Base-by-base conservation (phyloP, 2,888 invertebrate species). In the Miltochrista miniata region DNA sequence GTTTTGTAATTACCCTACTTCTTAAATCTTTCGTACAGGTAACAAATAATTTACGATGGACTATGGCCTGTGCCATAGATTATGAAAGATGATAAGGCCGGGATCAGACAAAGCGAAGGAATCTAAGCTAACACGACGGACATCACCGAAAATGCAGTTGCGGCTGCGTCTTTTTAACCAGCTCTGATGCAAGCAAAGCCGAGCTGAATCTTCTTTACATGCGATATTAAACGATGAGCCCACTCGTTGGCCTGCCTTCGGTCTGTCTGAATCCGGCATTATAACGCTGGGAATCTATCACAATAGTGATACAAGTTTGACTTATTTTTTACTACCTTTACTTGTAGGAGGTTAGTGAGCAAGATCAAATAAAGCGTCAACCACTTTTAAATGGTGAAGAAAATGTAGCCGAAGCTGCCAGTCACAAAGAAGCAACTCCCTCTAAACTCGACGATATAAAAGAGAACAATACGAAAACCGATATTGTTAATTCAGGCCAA, bases 341-440 rank as follows among this genome's bases (percentile, higher is more conserved):
- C 70, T 87, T 89, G 73, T 87, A 89, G 89, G 88, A 79, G 60
- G 65, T 69, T 81, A 84, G 70, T 70, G 83, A 83, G 44, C 86
- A 82, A 68, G 82, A 80, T 56, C 77, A 81, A 76, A 71, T 76
- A 71, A 89, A 89, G 69, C 76, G 75, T 48, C 79, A 80, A 68
- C 74, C 81, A 34, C 73, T 90, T 62, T 76, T 90, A 57, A 90
- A 91, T 55, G 90, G 90, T 48, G 90, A 90, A 71, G 89, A 91
- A 59, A 86, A 81, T 53, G 87, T 85, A 31, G 85, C 87, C 5
- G 87, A 81, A 60, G 86, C 86, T n/a, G 83, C 74, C 30, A 79
- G 79, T 64, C 79, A 80, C 52, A 84, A 87, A 64, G 87, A 87
- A 69, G 85, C 86, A 7, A 83, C 83, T 12, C 85, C 87, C 39